Evolutionary conservation across 2,113 vertebrate species (phyloP).

Genomic region (Python bivittatus): DNA sequence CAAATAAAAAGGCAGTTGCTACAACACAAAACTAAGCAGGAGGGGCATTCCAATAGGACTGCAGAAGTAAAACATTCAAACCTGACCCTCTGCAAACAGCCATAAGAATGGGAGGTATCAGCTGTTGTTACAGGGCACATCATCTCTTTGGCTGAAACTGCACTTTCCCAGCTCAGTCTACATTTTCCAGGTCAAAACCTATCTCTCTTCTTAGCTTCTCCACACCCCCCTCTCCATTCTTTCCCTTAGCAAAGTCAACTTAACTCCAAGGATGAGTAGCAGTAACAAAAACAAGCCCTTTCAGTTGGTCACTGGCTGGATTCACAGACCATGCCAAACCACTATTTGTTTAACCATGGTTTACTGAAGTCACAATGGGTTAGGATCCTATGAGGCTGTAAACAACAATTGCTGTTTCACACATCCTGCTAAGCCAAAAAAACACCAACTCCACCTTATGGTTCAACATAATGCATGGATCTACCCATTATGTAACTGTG

Average conservation of each 20-base stretch:
- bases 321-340: background rate
- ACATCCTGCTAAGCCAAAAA: background rate
- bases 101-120: background rate
- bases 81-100: background rate
- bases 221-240: background rate
- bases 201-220: background rate
- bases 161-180: background rate
- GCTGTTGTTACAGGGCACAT: background rate
- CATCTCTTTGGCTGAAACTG: background rate
- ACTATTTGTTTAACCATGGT: background rate
- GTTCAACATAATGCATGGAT: background rate
- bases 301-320: background rate
- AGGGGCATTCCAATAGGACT: background rate
- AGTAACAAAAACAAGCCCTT: background rate
- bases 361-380: background rate
- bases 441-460: background rate
- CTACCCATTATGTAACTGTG: background rate
- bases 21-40: conserved; percentile 16
- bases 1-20: conserved; percentile 22
- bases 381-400: background rate
- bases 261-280: background rate
- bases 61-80: background rate
- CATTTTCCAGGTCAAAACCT: background rate
- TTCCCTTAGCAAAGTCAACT: background rate
- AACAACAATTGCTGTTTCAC: background rate